phyloP scores from a whole-genome alignment of 2,888 invertebrate species.

The Scaptomyza parva region DNA sequence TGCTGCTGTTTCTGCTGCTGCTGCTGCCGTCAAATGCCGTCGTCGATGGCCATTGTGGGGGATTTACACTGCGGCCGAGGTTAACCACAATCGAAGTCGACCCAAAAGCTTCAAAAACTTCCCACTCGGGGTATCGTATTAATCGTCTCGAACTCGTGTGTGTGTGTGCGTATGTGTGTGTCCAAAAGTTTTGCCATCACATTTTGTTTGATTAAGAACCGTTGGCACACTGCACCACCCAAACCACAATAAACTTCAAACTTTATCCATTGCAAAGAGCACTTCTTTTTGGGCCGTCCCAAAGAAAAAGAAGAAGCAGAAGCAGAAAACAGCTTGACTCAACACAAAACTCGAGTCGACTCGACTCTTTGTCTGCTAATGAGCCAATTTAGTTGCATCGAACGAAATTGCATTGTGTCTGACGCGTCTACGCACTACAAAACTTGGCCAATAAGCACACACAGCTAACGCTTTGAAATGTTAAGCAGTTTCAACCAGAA shows the following conservation, averaged over 20 bases:
- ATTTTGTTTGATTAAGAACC: slow-evolving; percentile 74
- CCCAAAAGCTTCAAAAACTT: slow-evolving; percentile 31
- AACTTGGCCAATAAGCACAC: slow-evolving; percentile 58
- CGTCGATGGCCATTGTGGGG: slow-evolving; percentile 62
- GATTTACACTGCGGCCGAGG: slow-evolving; percentile 62
- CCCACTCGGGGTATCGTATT: slow-evolving; percentile 52
- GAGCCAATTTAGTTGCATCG: slow-evolving; percentile 79
- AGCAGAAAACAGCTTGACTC: too few species aligned
- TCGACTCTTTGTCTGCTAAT: slow-evolving; percentile 68
- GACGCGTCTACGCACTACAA: slow-evolving; percentile 50
- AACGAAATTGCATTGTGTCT: slow-evolving; percentile 63
- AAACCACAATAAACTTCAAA: slow-evolving; percentile 56
- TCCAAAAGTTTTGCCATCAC: slow-evolving; percentile 50
- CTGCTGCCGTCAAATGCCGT: slow-evolving; percentile 76
- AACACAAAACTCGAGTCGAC: too few species aligned
- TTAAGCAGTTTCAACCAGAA: slow-evolving; percentile 51
- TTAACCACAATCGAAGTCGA: slow-evolving; percentile 68
- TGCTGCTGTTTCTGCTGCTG: slow-evolving; percentile 74
- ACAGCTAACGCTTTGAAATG: slow-evolving; percentile 67
- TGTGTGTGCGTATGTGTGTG: slow-evolving; percentile 12
- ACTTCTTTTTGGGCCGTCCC: slow-evolving; percentile 27
- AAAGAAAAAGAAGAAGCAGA: too few species aligned
- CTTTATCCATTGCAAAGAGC: slow-evolving; percentile 58
- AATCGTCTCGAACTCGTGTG: slow-evolving; percentile 56
- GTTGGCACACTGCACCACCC: slow-evolving; percentile 10